Evolutionary conservation across 2,888 invertebrate species (phyloP).

Genomic region (Autographa gamma): DNA sequence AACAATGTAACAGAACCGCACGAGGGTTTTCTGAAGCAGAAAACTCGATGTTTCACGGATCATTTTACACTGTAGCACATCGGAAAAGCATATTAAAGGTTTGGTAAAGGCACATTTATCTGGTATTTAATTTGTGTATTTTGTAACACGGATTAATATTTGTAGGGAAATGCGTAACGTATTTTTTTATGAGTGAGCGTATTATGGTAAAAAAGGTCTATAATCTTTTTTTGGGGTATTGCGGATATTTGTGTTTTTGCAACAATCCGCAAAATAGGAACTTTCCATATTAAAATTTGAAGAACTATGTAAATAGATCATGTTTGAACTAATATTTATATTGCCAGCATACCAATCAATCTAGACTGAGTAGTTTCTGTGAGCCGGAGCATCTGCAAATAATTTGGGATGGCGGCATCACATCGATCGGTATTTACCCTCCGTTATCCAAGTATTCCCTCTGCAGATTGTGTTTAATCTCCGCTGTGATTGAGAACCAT

Average conservation of each 20-base stretch:
- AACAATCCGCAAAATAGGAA: not conserved
- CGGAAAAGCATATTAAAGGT: conserved; percentile 33
- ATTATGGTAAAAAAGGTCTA: not conserved
- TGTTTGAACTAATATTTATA: not conserved
- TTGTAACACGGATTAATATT: conserved; percentile 11
- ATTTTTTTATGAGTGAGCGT: not conserved
- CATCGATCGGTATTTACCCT: not conserved
- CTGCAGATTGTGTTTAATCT: conserved; percentile 3
- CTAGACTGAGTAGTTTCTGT: not conserved
- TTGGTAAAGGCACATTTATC: conserved; percentile 24
- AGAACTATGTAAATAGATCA: not conserved
- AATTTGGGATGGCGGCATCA: conserved; percentile 2
- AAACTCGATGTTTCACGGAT: conserved; percentile 50
- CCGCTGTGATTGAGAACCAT: not conserved
- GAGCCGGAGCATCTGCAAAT: not conserved
- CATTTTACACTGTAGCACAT: conserved; percentile 44
- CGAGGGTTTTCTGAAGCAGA: conserved; percentile 30
- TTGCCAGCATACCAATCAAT: conserved; percentile 4
- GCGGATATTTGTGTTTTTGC: not conserved
- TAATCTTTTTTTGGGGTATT: not conserved
- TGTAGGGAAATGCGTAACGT: conserved; percentile 10
- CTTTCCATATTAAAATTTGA: not conserved
- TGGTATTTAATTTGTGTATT: conserved; percentile 15
- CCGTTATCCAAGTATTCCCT: conserved; percentile 1
- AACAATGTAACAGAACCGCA: conserved; percentile 54